Conservation (phyloP, 2,888 invertebrate species). For the Eupithecia subfuscata region DNA sequence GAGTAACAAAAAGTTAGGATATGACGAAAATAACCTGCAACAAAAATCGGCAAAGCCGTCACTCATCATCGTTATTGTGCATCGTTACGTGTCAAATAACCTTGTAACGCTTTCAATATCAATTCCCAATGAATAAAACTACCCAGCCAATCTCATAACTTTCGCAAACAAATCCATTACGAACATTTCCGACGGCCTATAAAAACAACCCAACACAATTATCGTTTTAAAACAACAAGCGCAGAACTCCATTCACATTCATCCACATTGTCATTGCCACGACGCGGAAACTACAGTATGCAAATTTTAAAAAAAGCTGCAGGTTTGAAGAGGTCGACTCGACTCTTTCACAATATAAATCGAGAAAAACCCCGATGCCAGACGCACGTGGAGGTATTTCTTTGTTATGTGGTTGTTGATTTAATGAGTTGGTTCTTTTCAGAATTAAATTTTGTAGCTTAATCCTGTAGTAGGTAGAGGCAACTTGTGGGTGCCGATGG, state of each 20-base stretch:
- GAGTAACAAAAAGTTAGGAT: neutral
- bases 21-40: neutral
- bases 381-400: constrained; percentile 21
- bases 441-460: neutral
- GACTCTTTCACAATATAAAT: constrained; percentile 50
- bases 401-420: constrained; percentile 3
- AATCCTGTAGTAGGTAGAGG: neutral
- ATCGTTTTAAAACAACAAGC: constrained; percentile 37
- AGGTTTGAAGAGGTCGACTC: constrained; percentile 43
- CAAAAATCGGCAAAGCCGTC: neutral
- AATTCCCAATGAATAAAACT: constrained; percentile 18
- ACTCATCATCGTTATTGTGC: neutral
- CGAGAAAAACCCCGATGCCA: constrained; percentile 42
- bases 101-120: constrained; percentile 9
- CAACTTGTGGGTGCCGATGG: neutral
- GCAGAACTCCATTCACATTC: constrained; percentile 37
- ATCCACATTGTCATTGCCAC: constrained; percentile 43
- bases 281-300: constrained; percentile 40
- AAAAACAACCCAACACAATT: constrained; percentile 42
- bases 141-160: constrained; percentile 18
- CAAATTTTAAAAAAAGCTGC: constrained; percentile 42
- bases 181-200: constrained; percentile 27
- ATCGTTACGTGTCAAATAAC: neutral
- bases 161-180: constrained; percentile 28
- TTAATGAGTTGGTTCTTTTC: constrained; percentile 4